phyloP scores from a whole-genome alignment of 1,140 invertebrate genomes.

The Papilio helenus region DNA sequence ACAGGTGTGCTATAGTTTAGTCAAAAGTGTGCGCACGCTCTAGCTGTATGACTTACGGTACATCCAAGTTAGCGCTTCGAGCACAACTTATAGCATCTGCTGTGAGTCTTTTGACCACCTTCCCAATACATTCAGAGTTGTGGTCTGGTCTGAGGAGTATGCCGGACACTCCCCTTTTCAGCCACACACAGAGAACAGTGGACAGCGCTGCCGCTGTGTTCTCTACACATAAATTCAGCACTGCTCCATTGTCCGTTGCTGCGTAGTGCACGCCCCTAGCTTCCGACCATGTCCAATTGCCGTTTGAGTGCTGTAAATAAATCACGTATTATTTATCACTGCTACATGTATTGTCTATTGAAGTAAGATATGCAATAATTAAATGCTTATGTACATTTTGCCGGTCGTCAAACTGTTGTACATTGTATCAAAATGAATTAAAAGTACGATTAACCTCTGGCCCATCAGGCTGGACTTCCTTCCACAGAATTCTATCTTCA shows the following conservation, averaged over 20 bases:
- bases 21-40: too few species aligned
- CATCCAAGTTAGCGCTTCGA: slow-evolving; percentile 56
- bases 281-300: slow-evolving; percentile 62
- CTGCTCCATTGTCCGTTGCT: slow-evolving; percentile 52
- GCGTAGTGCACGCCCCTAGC: slow-evolving; percentile 58
- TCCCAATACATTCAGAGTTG: slow-evolving; percentile 56
- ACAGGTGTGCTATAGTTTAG: too few species aligned
- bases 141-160: slow-evolving; percentile 65
- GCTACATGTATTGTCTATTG: not conserved
- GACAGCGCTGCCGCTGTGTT: slow-evolving; percentile 53
- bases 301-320: not conserved
- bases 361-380: not conserved
- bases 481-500: slow-evolving; percentile 90
- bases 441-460: slow-evolving; percentile 48
- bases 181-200: slow-evolving; percentile 65
- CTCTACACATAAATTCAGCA: slow-evolving; percentile 70
- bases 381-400: too few species aligned
- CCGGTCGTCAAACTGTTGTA: too few species aligned
- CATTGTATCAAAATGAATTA: not conserved
- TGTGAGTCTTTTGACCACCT: slow-evolving; percentile 60
- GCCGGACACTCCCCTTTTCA: slow-evolving; percentile 62
- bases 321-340: slow-evolving; percentile 14
- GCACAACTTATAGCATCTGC: slow-evolving; percentile 60
- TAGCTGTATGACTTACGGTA: slow-evolving; percentile 57
- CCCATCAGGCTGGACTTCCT: slow-evolving; percentile 65